Conservation (phyloP, 2,797 vertebrate genomes). For the Enteromius unitaeniatus region DNA sequence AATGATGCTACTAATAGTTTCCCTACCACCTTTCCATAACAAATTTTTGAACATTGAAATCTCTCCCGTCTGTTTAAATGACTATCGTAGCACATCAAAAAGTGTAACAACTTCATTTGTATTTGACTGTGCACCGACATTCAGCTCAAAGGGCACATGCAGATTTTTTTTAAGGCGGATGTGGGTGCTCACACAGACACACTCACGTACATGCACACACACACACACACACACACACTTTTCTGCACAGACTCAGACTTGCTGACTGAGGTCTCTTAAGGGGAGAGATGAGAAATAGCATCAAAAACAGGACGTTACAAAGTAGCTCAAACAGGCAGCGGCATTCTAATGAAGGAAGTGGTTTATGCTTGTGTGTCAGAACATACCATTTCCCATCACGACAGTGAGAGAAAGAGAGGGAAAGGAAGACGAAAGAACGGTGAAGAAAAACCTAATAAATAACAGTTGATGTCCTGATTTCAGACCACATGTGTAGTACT, state of each 20-base stretch:
- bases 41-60: neutral
- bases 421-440: conserved; percentile 11
- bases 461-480: neutral
- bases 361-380: conserved; percentile 58
- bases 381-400: conserved; percentile 56
- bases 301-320: conserved; percentile 60
- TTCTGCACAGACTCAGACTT: conserved; percentile 11
- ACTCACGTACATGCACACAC: neutral
- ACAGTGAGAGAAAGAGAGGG: conserved; percentile 31
- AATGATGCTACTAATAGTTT: neutral
- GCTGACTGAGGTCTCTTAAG: conserved; percentile 47
- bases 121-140: conserved; percentile 25
- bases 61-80: neutral
- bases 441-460: conserved; percentile 3
- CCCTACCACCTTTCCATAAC: neutral
- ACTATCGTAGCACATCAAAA: neutral
- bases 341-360: conserved; percentile 67
- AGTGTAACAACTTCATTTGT: neutral
- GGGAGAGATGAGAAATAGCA: conserved; percentile 36
- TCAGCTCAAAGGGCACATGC: conserved; percentile 10
- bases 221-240: neutral
- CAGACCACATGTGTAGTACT: conserved; percentile 18
- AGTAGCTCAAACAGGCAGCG: conserved; percentile 7
- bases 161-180: conserved; percentile 16
- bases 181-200: conserved; percentile 30